These are phyloP conservation scores for Yponomeuta sedellus DNA, from an alignment of 2,888 invertebrate species.

Conservation along the genomic window DNA sequence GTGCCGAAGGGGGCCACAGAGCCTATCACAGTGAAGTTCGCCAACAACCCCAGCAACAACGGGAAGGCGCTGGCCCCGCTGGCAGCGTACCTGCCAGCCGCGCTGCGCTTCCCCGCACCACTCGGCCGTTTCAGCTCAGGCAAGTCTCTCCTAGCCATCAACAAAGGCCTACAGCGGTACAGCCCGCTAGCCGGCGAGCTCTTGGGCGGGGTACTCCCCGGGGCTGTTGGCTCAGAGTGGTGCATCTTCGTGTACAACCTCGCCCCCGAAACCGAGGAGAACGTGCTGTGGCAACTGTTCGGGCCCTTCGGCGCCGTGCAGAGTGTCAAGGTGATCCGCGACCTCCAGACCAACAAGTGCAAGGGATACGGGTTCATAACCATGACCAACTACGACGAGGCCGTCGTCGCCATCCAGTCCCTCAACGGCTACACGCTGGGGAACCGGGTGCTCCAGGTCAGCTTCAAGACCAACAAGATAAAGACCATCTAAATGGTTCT, in stretches of 20 bases:
- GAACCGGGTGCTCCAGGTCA: constrained; percentile 93
- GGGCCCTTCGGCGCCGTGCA: constrained; percentile 96
- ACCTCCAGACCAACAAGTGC: constrained; percentile 94
- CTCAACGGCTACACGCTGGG: constrained; percentile 94
- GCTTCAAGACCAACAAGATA: constrained; percentile 92
- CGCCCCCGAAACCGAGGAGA: constrained; percentile 96
- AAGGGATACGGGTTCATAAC: constrained; percentile 97
- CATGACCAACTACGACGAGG: constrained; percentile 97
- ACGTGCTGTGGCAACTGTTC: constrained; percentile 96
- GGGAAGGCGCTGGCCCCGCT: constrained; percentile 88
- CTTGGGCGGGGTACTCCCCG: constrained; percentile 86
- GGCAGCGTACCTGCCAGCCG: constrained; percentile 89
- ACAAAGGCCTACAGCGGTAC: constrained; percentile 84
- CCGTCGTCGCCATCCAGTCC: constrained; percentile 92
- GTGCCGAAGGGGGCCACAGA: constrained; percentile 92
- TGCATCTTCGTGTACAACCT: constrained; percentile 98
- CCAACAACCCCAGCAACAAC: constrained; percentile 93
- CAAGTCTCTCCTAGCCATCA: constrained; percentile 93
- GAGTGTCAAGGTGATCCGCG: constrained; percentile 94
- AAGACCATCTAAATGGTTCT: constrained; percentile 79
- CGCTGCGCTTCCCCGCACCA: constrained; percentile 77
- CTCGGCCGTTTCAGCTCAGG: constrained; percentile 89
- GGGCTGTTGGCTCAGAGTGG: constrained; percentile 86
- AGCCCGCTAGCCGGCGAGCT: constrained; percentile 92
- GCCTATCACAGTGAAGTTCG: constrained; percentile 96